A percentile compares a stretch with the other conserved stretches of the same genome.
Evolutionary conservation across 2,888 invertebrate species (phyloP).

Genomic region (Glaucopsyche alexis): DNA sequence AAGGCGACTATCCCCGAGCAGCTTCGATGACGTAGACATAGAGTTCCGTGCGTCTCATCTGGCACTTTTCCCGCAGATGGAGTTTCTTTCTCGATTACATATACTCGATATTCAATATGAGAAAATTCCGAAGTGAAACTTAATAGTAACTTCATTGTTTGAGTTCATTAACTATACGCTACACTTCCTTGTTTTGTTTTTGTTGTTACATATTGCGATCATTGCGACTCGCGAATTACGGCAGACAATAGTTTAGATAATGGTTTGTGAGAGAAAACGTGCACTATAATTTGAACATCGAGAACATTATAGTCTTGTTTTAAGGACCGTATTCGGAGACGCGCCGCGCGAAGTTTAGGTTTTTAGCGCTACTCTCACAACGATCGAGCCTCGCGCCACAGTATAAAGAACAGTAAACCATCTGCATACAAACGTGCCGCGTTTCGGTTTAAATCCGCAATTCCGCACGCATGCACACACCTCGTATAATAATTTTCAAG

Average conservation of each 20-base stretch:
- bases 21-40: constrained; percentile 53
- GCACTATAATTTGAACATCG: constrained; percentile 13
- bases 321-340: no score
- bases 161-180: constrained; percentile 32
- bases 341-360: no score
- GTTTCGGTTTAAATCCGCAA: no score
- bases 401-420: no score
- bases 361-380: no score
- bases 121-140: constrained; percentile 55
- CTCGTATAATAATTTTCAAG: no score
- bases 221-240: constrained; percentile 9
- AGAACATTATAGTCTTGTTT: not conserved
- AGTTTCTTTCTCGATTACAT: constrained; percentile 55
- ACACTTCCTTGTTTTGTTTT: constrained; percentile 31
- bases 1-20: constrained; percentile 48
- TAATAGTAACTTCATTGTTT: constrained; percentile 46
- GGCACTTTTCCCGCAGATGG: constrained; percentile 68
- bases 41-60: constrained; percentile 59
- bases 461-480: no score
- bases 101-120: constrained; percentile 60
- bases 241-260: constrained; percentile 22
- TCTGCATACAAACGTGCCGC: no score
- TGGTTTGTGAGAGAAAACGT: constrained; percentile 5
- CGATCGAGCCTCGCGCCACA: no score
- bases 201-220: constrained; percentile 30